Evolutionary conservation across 2,888 invertebrate genomes (phyloP).

Genomic region (Drosophila siamana): DNA sequence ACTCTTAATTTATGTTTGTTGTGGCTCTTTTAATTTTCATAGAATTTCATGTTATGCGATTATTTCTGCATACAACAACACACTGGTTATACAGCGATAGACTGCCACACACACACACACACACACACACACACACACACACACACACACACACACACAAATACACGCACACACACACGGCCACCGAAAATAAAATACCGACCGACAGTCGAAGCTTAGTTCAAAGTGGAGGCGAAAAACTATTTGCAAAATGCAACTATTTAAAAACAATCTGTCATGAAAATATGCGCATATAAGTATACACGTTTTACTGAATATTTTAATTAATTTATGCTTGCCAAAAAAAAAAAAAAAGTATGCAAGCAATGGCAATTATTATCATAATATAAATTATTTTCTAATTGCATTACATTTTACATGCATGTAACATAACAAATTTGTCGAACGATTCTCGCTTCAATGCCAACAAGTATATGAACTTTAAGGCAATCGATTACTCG

Average conservation of each 20-base stretch:
- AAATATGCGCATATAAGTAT: neutral
- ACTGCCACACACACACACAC: too few species aligned
- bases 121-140: too few species aligned
- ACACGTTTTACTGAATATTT: slow-evolving; percentile 12
- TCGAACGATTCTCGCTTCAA: neutral
- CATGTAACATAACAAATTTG: neutral
- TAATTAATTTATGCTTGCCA: slow-evolving; percentile 25
- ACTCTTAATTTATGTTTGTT: slow-evolving; percentile 51
- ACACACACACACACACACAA: too few species aligned
- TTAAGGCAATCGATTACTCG: slow-evolving; percentile 6
- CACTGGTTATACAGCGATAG: slow-evolving; percentile 4
- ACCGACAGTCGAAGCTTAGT: neutral
- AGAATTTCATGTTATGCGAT: slow-evolving; percentile 48
- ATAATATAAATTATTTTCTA: slow-evolving; percentile 15
- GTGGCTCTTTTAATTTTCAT: slow-evolving; percentile 53
- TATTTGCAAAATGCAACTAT: slow-evolving; percentile 15
- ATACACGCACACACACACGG: too few species aligned
- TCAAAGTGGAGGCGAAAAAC: neutral
- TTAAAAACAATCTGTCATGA: slow-evolving; percentile 20
- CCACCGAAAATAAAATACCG: too few species aligned
- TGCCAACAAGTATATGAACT: slow-evolving; percentile 7
- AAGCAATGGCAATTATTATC: slow-evolving; percentile 19
- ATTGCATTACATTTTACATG: slow-evolving; percentile 2
- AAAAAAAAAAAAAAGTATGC: slow-evolving; percentile 27
- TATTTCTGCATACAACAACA: slow-evolving; percentile 22